Percentiles rank a stretch among this genome's conserved stretches.
These are phyloP conservation scores for Drosophila recens DNA, from an alignment of 2,888 invertebrate genomes.

Conservation along the genomic window DNA sequence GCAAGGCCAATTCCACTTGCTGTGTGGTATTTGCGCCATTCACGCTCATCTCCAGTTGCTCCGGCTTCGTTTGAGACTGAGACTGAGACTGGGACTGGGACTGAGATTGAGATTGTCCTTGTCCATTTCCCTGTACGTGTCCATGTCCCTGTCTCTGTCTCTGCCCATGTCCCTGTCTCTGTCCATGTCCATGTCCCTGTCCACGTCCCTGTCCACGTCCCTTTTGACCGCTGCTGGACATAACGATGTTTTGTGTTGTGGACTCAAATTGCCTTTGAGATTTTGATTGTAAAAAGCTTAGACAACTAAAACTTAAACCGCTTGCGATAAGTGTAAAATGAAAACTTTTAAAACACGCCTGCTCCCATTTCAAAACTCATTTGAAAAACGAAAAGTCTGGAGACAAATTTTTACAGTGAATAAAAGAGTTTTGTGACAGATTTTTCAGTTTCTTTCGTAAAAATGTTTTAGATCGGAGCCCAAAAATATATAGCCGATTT, in stretches of 20 bases:
- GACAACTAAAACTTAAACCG: background rate
- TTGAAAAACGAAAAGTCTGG: background rate
- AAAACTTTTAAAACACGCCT: background rate
- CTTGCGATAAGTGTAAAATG: background rate
- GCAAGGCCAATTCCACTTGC: constrained; percentile 25
- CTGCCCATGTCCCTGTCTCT: background rate
- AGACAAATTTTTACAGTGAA: background rate
- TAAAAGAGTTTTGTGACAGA: background rate
- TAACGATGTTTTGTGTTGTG: constrained; percentile 3
- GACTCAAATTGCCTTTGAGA: background rate
- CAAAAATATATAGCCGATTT: too few relatives aligned
- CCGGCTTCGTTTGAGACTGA: background rate
- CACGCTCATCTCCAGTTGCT: constrained; percentile 1
- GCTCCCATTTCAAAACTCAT: background rate
- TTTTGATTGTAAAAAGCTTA: constrained; percentile 15
- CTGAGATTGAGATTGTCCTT: too few relatives aligned
- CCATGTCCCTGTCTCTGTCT: background rate
- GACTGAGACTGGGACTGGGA: background rate
- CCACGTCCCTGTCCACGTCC: background rate
- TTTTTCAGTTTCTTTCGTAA: too few relatives aligned
- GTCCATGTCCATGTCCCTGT: background rate
- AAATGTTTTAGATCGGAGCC: too few relatives aligned
- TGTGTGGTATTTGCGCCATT: constrained; percentile 2
- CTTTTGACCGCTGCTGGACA: constrained; percentile 16
- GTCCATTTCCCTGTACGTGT: background rate